Evolutionary conservation across 2,888 invertebrate species (phyloP).

Genomic region (Gari tellinella): DNA sequence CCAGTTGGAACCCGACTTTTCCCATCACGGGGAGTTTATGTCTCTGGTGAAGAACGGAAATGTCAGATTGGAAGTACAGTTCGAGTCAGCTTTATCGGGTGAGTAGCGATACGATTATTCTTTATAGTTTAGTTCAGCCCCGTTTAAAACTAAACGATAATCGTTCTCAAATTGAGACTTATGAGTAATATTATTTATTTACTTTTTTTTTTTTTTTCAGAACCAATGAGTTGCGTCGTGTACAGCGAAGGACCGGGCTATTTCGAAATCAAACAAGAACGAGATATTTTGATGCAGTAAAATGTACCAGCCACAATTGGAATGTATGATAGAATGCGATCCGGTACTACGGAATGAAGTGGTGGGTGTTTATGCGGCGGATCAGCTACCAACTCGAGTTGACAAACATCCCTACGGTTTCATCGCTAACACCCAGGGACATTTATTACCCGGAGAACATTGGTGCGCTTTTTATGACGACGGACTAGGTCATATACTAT

Average conservation of each 20-base stretch:
- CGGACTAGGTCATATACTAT: no score
- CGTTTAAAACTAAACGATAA: no score
- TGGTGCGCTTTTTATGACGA: no score
- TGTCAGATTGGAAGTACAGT: conserved; percentile 24
- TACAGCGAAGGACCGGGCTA: conserved; percentile 15
- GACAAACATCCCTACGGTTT: no score
- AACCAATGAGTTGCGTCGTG: conserved; percentile 21
- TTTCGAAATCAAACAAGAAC: conserved; percentile 17
- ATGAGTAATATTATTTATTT: not conserved
- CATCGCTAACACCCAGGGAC: no score
- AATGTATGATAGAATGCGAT: conserved; percentile 29
- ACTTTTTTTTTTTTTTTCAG: conserved; percentile 12
- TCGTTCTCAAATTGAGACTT: no score
- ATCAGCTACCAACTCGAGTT: no score
- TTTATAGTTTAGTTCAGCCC: no score
- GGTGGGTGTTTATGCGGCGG: no score
- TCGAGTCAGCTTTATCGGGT: conserved; percentile 11
- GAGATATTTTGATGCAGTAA: conserved; percentile 12
- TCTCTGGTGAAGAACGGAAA: conserved; percentile 27
- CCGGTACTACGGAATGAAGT: conserved; percentile 18
- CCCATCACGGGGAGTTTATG: conserved; percentile 23
- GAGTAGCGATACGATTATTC: not conserved
- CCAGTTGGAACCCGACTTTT: no score
- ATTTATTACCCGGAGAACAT: no score
- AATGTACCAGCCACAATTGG: conserved; percentile 25